These are phyloP conservation scores for Patella pellucida DNA, from an alignment of 2,888 invertebrate genomes.

Conservation along the genomic window DNA sequence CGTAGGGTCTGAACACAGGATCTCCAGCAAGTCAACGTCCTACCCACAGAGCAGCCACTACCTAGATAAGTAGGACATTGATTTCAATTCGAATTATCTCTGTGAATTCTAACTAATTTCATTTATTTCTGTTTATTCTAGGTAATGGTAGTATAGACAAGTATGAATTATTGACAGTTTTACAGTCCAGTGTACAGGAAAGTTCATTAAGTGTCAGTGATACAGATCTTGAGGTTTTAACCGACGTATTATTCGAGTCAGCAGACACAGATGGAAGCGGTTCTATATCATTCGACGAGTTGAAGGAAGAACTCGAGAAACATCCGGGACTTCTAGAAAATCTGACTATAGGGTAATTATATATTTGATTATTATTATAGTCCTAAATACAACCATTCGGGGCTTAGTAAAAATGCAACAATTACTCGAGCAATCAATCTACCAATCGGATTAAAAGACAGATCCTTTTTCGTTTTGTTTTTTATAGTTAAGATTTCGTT, in stretches of 20 bases:
- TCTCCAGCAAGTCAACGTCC: too few species aligned
- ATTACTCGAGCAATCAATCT: too few species aligned
- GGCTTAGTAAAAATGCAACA: too few species aligned
- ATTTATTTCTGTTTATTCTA: slow-evolving; percentile 63
- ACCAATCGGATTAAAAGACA: too few species aligned
- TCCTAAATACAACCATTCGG: too few species aligned
- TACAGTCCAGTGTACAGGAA: slow-evolving; percentile 95
- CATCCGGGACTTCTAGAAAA: slow-evolving; percentile 92
- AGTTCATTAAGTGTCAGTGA: slow-evolving; percentile 94
- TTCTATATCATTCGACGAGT: slow-evolving; percentile 89
- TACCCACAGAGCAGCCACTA: too few species aligned
- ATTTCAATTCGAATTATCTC: too few species aligned
- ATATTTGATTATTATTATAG: too few species aligned
- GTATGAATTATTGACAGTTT: slow-evolving; percentile 89
- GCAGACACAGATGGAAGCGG: slow-evolving; percentile 87
- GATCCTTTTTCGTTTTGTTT: too few species aligned
- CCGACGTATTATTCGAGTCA: slow-evolving; percentile 91
- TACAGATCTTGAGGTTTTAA: slow-evolving; percentile 88
- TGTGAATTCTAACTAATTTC: not conserved
- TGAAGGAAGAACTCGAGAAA: slow-evolving; percentile 86
- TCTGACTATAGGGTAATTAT: slow-evolving; percentile 82
- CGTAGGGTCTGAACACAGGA: too few species aligned
- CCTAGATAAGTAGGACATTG: too few species aligned
- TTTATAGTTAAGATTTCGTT: too few species aligned
- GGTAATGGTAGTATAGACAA: slow-evolving; percentile 93